Evolutionary conservation across 2,113 vertebrate species (phyloP).

Genomic region (Electrona antarctica): DNA sequence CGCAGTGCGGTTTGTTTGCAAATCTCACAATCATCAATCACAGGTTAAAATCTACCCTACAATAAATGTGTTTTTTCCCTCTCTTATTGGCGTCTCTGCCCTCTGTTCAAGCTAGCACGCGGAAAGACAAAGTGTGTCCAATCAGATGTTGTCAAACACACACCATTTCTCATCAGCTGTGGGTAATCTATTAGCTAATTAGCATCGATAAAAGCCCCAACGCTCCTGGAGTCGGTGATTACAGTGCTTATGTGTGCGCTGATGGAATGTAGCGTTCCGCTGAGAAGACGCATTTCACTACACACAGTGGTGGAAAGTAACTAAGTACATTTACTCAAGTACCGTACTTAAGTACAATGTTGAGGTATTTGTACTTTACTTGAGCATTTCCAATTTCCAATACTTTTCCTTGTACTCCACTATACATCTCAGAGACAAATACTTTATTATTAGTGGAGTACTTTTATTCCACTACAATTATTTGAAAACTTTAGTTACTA

Average conservation of each 20-base stretch:
- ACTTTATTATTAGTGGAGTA: background rate
- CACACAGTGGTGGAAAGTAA: slow-evolving; percentile 24
- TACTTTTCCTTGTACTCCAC: too few relatives aligned
- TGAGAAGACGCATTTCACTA: slow-evolving; percentile 26
- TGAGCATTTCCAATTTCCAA: too few relatives aligned
- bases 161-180: slow-evolving; percentile 58
- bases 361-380: too few relatives aligned
- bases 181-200: slow-evolving; percentile 68
- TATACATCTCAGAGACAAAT: slow-evolving; percentile 10
- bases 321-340: background rate
- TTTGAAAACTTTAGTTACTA: background rate
- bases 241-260: slow-evolving; percentile 35
- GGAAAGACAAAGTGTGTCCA: slow-evolving; percentile 41
- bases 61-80: slow-evolving; percentile 7
- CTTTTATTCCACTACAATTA: too few relatives aligned
- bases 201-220: slow-evolving; percentile 51
- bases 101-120: slow-evolving; percentile 24
- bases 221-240: slow-evolving; percentile 63
- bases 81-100: slow-evolving; percentile 4
- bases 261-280: slow-evolving; percentile 53
- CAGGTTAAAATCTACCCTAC: slow-evolving; percentile 18
- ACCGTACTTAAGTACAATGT: too few relatives aligned
- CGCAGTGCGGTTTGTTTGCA: slow-evolving; percentile 43
- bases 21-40: slow-evolving; percentile 68
- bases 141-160: slow-evolving; percentile 51